Conservation (phyloP, 2,888 invertebrate genomes). For the Catocala sponsa region DNA sequence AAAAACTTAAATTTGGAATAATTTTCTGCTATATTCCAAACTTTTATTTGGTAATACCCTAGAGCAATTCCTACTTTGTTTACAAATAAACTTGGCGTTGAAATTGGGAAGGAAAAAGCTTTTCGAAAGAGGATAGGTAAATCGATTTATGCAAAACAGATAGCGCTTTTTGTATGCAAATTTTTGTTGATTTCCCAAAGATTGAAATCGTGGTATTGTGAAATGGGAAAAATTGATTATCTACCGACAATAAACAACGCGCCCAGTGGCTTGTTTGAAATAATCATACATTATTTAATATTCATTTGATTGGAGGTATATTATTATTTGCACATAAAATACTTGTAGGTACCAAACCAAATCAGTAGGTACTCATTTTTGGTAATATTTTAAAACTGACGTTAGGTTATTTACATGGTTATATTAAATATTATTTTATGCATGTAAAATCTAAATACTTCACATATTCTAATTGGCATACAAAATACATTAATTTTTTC, state of each 20-base stretch:
- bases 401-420: too few relatives aligned
- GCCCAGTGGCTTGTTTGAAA: conserved; percentile 54
- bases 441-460: too few relatives aligned
- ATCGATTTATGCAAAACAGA: conserved; percentile 87
- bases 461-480: too few relatives aligned
- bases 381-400: too few relatives aligned
- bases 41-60: conserved; percentile 85
- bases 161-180: conserved; percentile 87
- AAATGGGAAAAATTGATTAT: conserved; percentile 80
- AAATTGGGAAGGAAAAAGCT: conserved; percentile 85
- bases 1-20: conserved; percentile 69
- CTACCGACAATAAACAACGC: conserved; percentile 65
- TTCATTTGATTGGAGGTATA: conserved; percentile 31
- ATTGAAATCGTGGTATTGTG: conserved; percentile 83
- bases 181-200: conserved; percentile 85
- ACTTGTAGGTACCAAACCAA: too few relatives aligned
- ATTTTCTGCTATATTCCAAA: conserved; percentile 74
- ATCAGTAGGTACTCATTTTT: too few relatives aligned
- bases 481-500: too few relatives aligned
- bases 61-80: conserved; percentile 85
- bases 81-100: conserved; percentile 85
- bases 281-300: conserved; percentile 47
- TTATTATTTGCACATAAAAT: conserved; percentile 1
- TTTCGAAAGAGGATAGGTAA: conserved; percentile 85
- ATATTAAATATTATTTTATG: too few relatives aligned